Evolutionary conservation across 2,888 invertebrate species (phyloP).

Genomic region (Aporophyla nigra): DNA sequence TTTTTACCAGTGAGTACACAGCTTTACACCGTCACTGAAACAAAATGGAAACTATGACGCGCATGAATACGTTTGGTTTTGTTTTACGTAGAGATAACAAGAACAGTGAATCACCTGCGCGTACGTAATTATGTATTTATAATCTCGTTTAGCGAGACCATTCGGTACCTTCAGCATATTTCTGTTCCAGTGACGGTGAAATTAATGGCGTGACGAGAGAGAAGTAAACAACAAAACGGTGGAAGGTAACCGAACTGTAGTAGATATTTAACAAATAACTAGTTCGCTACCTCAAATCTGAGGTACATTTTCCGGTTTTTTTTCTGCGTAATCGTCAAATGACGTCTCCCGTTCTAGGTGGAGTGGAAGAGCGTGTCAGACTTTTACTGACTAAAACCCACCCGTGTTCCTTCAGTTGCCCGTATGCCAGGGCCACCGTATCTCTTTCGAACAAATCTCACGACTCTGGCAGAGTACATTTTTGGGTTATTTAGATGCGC

Average conservation of each 20-base stretch:
- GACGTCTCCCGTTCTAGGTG: too few species aligned
- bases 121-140: slow-evolving; percentile 15
- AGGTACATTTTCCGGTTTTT: background rate
- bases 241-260: slow-evolving; percentile 1
- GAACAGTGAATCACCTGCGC: slow-evolving; percentile 55
- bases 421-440: too few species aligned
- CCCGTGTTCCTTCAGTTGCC: too few species aligned
- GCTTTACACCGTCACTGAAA: slow-evolving; percentile 43
- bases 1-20: slow-evolving; percentile 29
- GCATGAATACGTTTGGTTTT: slow-evolving; percentile 36
- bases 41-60: slow-evolving; percentile 58
- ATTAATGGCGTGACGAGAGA: slow-evolving; percentile 25
- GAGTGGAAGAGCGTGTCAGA: too few species aligned
- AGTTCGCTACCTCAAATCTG: background rate
- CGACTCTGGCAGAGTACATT: too few species aligned
- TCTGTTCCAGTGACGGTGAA: slow-evolving; percentile 10
- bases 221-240: slow-evolving; percentile 4
- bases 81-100: slow-evolving; percentile 51
- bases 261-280: background rate
- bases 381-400: too few species aligned
- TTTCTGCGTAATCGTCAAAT: too few species aligned
- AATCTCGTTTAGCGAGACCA: background rate
- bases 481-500: background rate
- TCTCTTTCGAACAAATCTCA: too few species aligned
- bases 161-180: slow-evolving; percentile 9